Evolutionary conservation across 2,797 vertebrate species (phyloP).

Genomic region (Novumbra hubbsi): DNA sequence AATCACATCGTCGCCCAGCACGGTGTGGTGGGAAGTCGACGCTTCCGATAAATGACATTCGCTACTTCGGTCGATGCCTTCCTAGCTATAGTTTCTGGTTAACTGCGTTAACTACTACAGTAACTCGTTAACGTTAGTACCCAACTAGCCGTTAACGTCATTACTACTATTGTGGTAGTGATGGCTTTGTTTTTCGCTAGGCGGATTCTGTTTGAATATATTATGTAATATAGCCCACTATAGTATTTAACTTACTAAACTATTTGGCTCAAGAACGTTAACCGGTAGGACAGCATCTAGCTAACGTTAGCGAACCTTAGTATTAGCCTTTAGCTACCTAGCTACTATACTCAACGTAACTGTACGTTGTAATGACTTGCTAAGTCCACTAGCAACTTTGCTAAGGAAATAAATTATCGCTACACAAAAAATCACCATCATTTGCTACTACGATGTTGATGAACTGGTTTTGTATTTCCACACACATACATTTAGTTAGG

Average conservation of each 20-base stretch:
- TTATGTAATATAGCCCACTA: not conserved
- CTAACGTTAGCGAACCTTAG: not conserved
- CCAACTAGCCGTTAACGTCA: no score
- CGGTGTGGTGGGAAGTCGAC: slow-evolving; percentile 52
- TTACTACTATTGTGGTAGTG: not conserved
- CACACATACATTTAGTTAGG: not conserved
- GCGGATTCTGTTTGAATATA: not conserved
- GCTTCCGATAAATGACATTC: slow-evolving; percentile 68
- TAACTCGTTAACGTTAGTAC: no score
- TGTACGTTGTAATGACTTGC: not conserved
- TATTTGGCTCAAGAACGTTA: not conserved
- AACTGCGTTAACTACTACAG: slow-evolving; percentile 16
- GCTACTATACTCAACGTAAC: not conserved
- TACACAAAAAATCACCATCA: not conserved
- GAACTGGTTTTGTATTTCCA: not conserved
- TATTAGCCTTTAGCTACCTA: not conserved
- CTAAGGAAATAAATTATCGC: slow-evolving; percentile 4
- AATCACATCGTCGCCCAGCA: not conserved
- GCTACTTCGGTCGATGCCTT: slow-evolving; percentile 33
- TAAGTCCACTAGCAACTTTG: not conserved
- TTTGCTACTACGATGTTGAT: not conserved
- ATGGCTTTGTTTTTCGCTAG: not conserved
- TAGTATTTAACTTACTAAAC: no score
- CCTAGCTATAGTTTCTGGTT: slow-evolving; percentile 59
- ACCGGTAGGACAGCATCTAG: not conserved